Evolutionary conservation across 2,888 invertebrate genomes (phyloP), one percentile per base, ranked within the genome.

Genomic region (Trypoxylon attenuatum): DNA sequence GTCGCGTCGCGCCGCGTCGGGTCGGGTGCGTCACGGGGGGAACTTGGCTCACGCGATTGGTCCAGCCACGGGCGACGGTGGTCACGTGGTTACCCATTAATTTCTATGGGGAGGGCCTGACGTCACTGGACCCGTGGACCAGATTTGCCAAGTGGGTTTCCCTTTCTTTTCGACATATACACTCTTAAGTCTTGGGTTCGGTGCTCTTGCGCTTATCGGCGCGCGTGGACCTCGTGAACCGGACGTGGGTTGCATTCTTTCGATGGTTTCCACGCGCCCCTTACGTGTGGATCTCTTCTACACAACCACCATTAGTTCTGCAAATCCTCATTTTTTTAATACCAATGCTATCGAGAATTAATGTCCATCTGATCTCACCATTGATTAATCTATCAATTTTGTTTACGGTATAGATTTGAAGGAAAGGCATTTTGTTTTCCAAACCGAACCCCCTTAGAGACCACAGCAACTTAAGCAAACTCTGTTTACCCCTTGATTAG

Each of bases 41-140:
- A 59, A 66, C 47, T 56, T 70, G 60, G 58, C 61, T 55, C 25
- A 39, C 38, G 59, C 39, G 54, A 76, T 76, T 76, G 76, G 76
- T 61, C 66, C 65, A 49, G 46, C 51, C 57, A 49, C 66, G 50
- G 71, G 52, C 66, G 65, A 76, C 59, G 61, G 41, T 55, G 52
- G 52, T 76, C 75, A 76, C 76, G 73, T 76, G 75, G 60, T 43
- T 38, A 27, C 43, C 51, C 62, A 62, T 76, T 76, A 76, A 76
- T 76, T 76, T 73, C 76, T 68, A 76, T 66, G 77, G 76, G 71
- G 71, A 73, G 68, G 61, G 60, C 59, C 57, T 76, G 74, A 69
- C 71, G 74, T 76, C 77, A 73, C 42, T 63, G 64, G 71, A 66
- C 63, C 61, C 65, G 61, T 66, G 72, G 69, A 69, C 73, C 76